These are phyloP conservation scores for Aelia acuminata DNA, from an alignment of 2,888 invertebrate genomes.

Conservation along the genomic window DNA sequence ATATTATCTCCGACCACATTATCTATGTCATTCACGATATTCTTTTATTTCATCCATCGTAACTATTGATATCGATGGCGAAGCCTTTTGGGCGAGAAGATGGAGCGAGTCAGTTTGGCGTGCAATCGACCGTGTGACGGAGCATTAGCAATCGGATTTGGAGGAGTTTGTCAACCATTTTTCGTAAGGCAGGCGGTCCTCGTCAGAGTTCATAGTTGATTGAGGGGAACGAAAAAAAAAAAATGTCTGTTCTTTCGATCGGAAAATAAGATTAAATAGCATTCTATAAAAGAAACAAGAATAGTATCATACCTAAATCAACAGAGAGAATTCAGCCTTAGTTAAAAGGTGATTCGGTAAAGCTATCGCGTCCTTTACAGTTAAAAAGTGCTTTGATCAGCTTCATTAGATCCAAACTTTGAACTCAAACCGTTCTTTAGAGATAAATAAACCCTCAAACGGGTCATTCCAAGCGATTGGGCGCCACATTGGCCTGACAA, in stretches of 20 bases:
- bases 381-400: too few relatives aligned
- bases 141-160: constrained; percentile 10
- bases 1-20: neutral
- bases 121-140: neutral
- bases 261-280: constrained; percentile 13
- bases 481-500: too few relatives aligned
- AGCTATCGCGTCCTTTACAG: too few relatives aligned
- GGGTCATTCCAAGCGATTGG: too few relatives aligned
- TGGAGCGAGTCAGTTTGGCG: neutral
- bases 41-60: neutral
- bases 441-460: too few relatives aligned
- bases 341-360: neutral
- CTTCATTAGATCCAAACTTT: too few relatives aligned
- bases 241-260: neutral
- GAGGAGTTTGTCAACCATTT: neutral
- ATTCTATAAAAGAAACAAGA: neutral
- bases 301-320: neutral
- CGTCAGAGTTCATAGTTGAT: constrained; percentile 37
- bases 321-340: neutral
- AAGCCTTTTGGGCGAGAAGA: neutral
- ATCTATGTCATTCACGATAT: neutral
- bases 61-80: neutral
- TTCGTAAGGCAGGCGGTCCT: neutral
- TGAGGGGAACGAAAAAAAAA: neutral
- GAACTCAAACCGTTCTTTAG: too few relatives aligned